Evolutionary conservation across 1,140 invertebrate species (phyloP).

Genomic region (Polypedilum pembai): DNA sequence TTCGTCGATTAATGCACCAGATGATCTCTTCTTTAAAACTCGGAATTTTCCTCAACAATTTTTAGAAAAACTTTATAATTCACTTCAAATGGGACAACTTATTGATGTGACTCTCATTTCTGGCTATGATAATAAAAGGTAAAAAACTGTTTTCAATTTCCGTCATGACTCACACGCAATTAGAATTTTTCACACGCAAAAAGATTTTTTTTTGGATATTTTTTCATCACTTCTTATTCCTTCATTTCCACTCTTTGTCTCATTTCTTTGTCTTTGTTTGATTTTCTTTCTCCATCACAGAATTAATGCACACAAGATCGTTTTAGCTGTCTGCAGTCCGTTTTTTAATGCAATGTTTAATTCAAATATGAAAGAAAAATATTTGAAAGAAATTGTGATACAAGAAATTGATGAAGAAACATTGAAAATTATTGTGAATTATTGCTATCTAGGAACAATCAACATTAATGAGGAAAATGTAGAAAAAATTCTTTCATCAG

Average conservation of each 20-base stretch:
- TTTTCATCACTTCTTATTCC: neutral
- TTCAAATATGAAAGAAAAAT: constrained; percentile 74
- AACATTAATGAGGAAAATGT: constrained; percentile 75
- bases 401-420: constrained; percentile 78
- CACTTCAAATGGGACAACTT: constrained; percentile 64
- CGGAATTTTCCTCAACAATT: neutral
- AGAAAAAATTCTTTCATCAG: constrained; percentile 76
- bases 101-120: constrained; percentile 73
- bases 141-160: constrained; percentile 33
- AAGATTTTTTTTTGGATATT: constrained; percentile 33
- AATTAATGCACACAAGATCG: constrained; percentile 58
- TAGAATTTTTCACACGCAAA: constrained; percentile 36
- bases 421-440: constrained; percentile 70
- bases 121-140: constrained; percentile 55
- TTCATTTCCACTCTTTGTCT: constrained; percentile 32
- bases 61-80: neutral
- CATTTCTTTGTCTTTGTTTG: constrained; percentile 32
- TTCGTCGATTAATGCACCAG: neutral
- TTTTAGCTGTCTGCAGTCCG: constrained; percentile 82
- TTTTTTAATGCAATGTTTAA: constrained; percentile 96
- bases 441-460: constrained; percentile 83
- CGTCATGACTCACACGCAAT: neutral
- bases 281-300: constrained; percentile 36
- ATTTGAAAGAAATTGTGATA: constrained; percentile 72
- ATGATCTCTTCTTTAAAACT: constrained; percentile 16